Base-by-base conservation (phyloP, 2,113 vertebrate genomes). In the Caloenas nicobarica region DNA sequence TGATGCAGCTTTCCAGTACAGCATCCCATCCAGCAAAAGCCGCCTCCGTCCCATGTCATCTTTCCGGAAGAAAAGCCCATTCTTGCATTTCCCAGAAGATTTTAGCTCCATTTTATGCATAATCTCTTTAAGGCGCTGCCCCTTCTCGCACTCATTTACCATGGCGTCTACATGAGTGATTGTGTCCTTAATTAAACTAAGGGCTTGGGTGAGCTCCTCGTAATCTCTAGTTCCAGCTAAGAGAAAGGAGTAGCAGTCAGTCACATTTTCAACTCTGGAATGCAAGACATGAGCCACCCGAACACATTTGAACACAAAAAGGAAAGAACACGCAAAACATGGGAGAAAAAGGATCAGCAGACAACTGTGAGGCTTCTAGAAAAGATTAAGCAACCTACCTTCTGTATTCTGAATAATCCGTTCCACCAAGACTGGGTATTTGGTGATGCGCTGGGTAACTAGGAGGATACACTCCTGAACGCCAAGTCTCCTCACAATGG, bases 401-500 rank as follows among this genome's bases (percentile, higher is more conserved):
- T 99, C 98, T 5, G 99, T 99, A 92, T 99, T 99, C 72, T 99
- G 98, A 19, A 99, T 96, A 53, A 99, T 98, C 2, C 99, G 98
- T 58, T 99, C 99, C 96, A 99, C 97, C 56, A 99, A 96, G 4
- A 99, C 99, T 0, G 99, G 99, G 77, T 99, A 99, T 81, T 99
- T 99, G 73, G 98, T 99, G 91, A 99, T 99, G 85, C 99, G 99
- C 91, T 99, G 99, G 0, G 99, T 99, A 11, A 99, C 99, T 31
- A 99, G 97, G 7, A 99, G 98, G 85, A 99, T 98, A 28, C 99
- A 99, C 72, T 99, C 99, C 7, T 98, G 98, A 36, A 99, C 97
- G 3, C 99, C 99, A 13, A 99, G 97, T n/a, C 99, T 96, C 73
- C 99, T 97, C 93, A 99, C 99, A 1, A 99, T 98, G 87, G 99